Conservation (phyloP, 2,113 vertebrate genomes). For the Piliocolobus tephrosceles region DNA sequence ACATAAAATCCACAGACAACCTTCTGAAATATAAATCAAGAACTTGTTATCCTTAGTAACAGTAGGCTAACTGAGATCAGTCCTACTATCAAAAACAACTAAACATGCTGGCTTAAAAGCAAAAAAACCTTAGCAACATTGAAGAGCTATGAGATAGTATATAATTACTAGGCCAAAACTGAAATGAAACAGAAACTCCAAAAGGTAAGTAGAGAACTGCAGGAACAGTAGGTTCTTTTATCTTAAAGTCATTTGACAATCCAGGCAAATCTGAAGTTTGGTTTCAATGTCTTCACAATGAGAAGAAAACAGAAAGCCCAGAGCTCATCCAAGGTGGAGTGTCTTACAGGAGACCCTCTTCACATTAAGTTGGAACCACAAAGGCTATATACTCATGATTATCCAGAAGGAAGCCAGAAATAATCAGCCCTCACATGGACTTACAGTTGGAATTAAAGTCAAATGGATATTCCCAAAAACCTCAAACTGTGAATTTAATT, state of each 20-base stretch:
- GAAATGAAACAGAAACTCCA: conserved; percentile 30
- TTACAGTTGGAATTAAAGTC: neutral
- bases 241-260: conserved; percentile 10
- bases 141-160: neutral
- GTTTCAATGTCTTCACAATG: neutral
- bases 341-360: neutral
- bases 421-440: neutral
- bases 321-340: neutral
- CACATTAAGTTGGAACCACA: neutral
- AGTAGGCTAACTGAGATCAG: neutral
- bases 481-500: neutral
- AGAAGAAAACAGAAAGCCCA: conserved; percentile 26
- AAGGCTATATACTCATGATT: neutral
- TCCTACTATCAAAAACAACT: neutral
- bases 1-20: neutral
- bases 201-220: neutral
- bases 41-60: neutral
- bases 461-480: neutral
- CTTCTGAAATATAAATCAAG: conserved; percentile 8
- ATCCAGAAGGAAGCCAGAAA: conserved; percentile 24
- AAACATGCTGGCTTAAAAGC: neutral
- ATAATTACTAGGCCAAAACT: neutral
- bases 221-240: neutral
- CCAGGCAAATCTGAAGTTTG: neutral
- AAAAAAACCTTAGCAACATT: neutral